phyloP scores from a whole-genome alignment of 2,113 vertebrate genomes.

The Calonectris borealis region DNA sequence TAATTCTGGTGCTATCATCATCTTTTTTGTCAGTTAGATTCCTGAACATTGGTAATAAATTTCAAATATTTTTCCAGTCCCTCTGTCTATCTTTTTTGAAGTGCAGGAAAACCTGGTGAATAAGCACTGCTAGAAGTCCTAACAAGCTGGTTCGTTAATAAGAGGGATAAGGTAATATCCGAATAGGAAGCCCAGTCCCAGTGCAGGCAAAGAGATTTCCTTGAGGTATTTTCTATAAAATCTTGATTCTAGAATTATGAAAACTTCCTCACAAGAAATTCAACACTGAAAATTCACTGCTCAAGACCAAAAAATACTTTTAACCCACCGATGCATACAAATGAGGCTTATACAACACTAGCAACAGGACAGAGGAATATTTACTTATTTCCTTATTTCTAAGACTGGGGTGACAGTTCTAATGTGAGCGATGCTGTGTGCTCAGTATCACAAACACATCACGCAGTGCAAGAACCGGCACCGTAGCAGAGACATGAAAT shows the following conservation, averaged over 20 bases:
- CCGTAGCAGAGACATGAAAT: accelerated
- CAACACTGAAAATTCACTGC: background rate
- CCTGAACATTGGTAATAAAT: background rate
- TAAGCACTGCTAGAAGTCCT: background rate
- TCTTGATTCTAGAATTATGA: background rate
- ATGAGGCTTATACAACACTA: background rate
- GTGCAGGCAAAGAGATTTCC: background rate
- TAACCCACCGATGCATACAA: background rate
- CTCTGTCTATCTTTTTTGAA: background rate
- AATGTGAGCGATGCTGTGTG: background rate
- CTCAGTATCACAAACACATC: background rate
- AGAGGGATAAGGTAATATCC: background rate
- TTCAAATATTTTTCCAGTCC: background rate
- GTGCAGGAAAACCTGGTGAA: background rate
- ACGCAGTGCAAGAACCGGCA: accelerated
- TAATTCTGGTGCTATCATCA: background rate
- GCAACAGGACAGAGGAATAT: background rate
- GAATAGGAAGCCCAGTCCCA: background rate
- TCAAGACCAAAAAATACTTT: background rate
- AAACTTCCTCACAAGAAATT: background rate
- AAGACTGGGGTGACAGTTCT: background rate
- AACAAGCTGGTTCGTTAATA: background rate
- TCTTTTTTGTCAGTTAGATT: background rate
- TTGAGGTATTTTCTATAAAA: background rate
- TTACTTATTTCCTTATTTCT: background rate